These are phyloP conservation scores for Acanthacorydalis orientalis DNA, from an alignment of 2,888 invertebrate species.

Conservation along the genomic window DNA sequence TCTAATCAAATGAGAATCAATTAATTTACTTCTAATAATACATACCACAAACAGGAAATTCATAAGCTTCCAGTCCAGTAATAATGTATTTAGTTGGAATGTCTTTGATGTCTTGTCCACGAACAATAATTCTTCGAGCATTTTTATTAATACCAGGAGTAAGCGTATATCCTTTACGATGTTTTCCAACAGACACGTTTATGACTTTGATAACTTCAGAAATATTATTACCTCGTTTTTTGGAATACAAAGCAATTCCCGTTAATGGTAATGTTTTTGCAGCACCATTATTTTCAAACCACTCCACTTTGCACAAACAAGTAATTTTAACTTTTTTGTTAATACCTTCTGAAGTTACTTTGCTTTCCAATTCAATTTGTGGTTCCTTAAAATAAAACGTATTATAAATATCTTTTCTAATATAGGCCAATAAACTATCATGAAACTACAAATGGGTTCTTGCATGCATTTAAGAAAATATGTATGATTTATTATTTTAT, in stretches of 20 bases:
- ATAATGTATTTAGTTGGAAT: constrained; percentile 49
- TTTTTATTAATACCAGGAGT: constrained; percentile 46
- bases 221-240: constrained; percentile 27
- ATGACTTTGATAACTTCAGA: constrained; percentile 36
- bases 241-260: constrained; percentile 38
- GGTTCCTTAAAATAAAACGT: constrained; percentile 26
- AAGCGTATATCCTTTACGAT: constrained; percentile 36
- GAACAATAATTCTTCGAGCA: constrained; percentile 42
- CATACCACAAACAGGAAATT: constrained; percentile 54
- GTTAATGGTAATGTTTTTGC: constrained; percentile 39
- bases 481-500: too few relatives aligned
- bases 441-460: neutral
- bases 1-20: neutral
- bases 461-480: neutral
- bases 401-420: neutral
- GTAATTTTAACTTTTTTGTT: constrained; percentile 44
- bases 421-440: neutral
- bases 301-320: constrained; percentile 48
- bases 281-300: constrained; percentile 45
- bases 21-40: constrained; percentile 1
- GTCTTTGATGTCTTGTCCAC: constrained; percentile 42
- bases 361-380: constrained; percentile 30
- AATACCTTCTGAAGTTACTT: constrained; percentile 24
- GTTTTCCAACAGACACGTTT: constrained; percentile 35
- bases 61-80: constrained; percentile 45